Conservation (phyloP, 2,888 invertebrate genomes). For the Diloba caeruleocephala region DNA sequence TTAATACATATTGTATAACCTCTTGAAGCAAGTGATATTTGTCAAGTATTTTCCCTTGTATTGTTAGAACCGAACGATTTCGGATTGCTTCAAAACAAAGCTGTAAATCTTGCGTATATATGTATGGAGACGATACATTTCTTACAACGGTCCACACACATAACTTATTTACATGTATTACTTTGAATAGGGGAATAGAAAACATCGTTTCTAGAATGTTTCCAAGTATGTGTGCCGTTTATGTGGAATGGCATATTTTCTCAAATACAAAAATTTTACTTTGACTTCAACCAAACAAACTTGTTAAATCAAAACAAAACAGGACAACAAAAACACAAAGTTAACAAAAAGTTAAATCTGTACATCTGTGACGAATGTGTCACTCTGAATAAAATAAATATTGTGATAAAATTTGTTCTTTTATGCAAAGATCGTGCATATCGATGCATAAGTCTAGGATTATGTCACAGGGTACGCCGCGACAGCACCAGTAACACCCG, state of each 20-base stretch:
- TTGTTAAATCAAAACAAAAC: no score
- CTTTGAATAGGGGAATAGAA: conserved; percentile 6
- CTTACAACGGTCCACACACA: conserved; percentile 12
- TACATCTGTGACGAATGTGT: no score
- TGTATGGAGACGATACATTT: conserved; percentile 22
- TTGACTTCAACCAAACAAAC: no score
- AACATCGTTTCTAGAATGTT: conserved; percentile 1
- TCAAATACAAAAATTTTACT: conserved; percentile 19
- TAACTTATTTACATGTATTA: conserved; percentile 40
- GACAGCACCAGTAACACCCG: no score
- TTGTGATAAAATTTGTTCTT: no score
- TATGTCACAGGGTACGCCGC: no score
- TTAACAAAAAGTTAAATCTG: no score
- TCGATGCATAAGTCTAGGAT: no score
- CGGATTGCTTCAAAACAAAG: conserved; percentile 37
- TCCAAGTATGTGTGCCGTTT: conserved; percentile 5
- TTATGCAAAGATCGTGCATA: no score
- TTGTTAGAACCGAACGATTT: conserved; percentile 12
- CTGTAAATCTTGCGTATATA: conserved; percentile 41
- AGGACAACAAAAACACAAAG: no score
- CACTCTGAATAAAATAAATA: no score
- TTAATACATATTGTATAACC: neutral
- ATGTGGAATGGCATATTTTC: neutral
- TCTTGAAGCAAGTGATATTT: neutral
- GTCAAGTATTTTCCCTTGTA: neutral